These are phyloP conservation scores for Nothocercus julius DNA, from an alignment of 2,113 vertebrate species.

Conservation along the genomic window DNA sequence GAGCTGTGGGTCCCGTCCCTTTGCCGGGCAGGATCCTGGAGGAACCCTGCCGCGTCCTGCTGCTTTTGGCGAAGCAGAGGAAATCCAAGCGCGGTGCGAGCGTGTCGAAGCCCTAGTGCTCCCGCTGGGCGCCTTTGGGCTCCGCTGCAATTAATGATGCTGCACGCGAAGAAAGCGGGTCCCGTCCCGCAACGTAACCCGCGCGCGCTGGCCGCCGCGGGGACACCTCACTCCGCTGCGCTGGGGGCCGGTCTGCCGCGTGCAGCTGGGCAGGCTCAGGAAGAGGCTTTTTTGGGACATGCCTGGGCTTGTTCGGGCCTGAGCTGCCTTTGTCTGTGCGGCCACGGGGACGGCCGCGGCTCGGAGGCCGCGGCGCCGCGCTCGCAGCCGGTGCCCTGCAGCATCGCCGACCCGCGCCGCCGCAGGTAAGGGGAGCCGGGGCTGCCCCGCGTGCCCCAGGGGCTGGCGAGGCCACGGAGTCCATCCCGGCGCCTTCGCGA, in stretches of 20 bases:
- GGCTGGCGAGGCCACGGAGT: too few relatives aligned
- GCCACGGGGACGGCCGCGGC: neutral
- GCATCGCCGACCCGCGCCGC: accelerated
- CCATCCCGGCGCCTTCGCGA: too few relatives aligned
- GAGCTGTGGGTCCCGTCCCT: neutral
- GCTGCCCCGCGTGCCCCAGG: accelerated
- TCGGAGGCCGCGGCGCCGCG: neutral
- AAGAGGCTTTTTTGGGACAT: constrained; percentile 51
- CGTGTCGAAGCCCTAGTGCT: neutral
- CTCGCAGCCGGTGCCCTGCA: accelerated
- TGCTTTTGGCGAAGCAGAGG: accelerated
- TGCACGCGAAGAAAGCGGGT: accelerated
- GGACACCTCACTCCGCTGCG: neutral
- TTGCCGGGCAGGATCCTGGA: neutral
- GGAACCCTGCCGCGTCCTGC: neutral
- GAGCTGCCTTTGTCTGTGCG: neutral
- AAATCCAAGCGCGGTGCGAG: neutral
- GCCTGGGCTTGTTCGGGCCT: constrained; percentile 70
- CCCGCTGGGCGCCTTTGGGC: accelerated
- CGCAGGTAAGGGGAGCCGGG: neutral
- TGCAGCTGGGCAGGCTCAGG: neutral
- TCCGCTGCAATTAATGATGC: accelerated
- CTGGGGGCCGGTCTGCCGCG: neutral
- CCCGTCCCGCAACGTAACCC: accelerated
- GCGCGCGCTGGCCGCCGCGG: accelerated